These are phyloP conservation scores for Lamellibrachia luymesi DNA, from an alignment of 1,140 invertebrate genomes.

Conservation along the genomic window DNA sequence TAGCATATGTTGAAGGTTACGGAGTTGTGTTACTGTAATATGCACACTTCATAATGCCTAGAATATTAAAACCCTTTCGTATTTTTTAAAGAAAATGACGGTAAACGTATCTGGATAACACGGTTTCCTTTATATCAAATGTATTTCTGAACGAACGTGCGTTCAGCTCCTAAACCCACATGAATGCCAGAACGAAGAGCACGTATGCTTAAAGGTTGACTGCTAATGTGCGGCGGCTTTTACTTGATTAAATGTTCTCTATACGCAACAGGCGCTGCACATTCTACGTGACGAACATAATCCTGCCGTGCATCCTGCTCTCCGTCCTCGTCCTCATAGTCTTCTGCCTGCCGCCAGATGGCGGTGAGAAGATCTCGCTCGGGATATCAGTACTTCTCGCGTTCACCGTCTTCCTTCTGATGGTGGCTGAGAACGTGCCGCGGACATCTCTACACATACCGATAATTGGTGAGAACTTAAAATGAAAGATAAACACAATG, in stretches of 20 bases:
- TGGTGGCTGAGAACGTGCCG: conserved; percentile 81
- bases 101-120: no score
- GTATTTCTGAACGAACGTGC: no score
- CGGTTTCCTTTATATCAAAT: no score
- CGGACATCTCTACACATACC: conserved; percentile 96
- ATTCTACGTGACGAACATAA: conserved; percentile 99
- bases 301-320: conserved; percentile 98
- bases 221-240: conserved; percentile 92
- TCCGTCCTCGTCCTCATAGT: conserved; percentile 97
- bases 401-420: conserved; percentile 52
- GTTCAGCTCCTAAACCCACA: no score
- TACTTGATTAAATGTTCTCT: conserved; percentile 11
- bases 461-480: conserved; percentile 76
- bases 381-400: conserved; percentile 74
- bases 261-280: conserved; percentile 75
- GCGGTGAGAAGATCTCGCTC: conserved; percentile 66
- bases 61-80: no score
- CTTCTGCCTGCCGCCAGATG: conserved; percentile 97
- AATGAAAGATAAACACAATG: neutral
- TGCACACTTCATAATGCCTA: no score
- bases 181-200: no score
- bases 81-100: no score
- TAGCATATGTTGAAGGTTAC: no score
- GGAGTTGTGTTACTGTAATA: no score
- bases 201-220: conserved; percentile 62